phyloP scores from a whole-genome alignment of 2,113 vertebrate genomes.

The Pavo muticus region DNA sequence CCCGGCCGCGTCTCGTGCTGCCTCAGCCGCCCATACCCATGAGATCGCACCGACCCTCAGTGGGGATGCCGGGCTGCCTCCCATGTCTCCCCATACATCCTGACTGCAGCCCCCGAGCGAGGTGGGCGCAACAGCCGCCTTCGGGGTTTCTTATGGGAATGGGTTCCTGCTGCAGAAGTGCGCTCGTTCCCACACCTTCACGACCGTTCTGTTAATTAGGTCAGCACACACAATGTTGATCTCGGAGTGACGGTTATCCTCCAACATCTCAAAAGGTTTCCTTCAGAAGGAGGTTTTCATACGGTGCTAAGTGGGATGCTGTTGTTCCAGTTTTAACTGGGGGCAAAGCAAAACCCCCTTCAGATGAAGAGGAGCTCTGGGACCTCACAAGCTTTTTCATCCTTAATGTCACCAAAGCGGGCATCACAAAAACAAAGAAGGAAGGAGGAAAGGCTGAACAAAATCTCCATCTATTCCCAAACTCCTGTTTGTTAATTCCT shows the following conservation, averaged over 20 bases:
- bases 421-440: background rate
- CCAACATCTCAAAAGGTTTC: background rate
- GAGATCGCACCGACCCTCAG: too few relatives aligned
- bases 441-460: conserved; percentile 20
- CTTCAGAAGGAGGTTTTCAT: background rate
- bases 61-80: too few relatives aligned
- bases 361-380: background rate
- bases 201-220: background rate
- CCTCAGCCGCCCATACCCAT: too few relatives aligned
- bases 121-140: background rate
- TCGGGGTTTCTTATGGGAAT: background rate
- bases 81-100: too few relatives aligned
- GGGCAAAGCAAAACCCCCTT: conserved; percentile 5
- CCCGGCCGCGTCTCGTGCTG: too few relatives aligned
- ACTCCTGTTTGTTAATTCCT: background rate
- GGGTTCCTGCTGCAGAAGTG: conserved; percentile 12
- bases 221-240: background rate
- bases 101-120: background rate
- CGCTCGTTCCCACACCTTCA: background rate
- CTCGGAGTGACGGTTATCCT: background rate
- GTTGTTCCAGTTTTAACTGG: conserved; percentile 50
- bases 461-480: conserved; percentile 15
- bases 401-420: background rate
- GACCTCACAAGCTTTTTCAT: conserved; percentile 9
- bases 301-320: background rate